Evolutionary conservation across 2,797 vertebrate genomes (phyloP), one percentile per base, ranked within the genome.

Genomic region (Hozukius guyotensis): DNA sequence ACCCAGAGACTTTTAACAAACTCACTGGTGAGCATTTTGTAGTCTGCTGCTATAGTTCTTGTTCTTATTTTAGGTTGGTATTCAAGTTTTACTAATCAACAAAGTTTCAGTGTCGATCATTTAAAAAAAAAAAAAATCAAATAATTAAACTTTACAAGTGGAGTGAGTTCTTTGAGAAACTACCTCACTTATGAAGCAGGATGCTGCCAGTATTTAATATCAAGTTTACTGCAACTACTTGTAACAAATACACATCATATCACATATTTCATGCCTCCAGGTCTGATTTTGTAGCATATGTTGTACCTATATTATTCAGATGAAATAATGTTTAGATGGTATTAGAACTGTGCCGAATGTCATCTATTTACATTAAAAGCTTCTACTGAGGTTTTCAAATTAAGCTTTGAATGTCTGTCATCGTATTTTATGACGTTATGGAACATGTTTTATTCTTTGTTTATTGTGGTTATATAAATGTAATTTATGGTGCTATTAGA

Each of bases 1-100:
- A 82, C 38, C 75, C 65, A 1, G 76, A 80, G 1, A 3, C 59
- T 36, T 22, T 10, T 4, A 56, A 74, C n/a, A 85, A 88, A 64
- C 59, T 73, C 13, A 34, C 2, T 3, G 89, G 92, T 94, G 75
- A 91, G 91, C 8, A 10, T 60, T 70, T 0, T 34, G 11, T 7
- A 3, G 6, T 9, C 3, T 75, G 16, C 72, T 56, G 36, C 16
- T 4, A 18, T 4, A 18, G 16, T 34, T 67, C 20, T 60, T 31
- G 55, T 63, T 56, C 20, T 53, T 29, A 6, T 55, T 31, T 77
- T 38, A 14, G 12, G 16, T 6, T 49, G 16, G 0, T 14, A 6
- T 22, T 69, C 0, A 8, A 8, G 75, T 62, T 32, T 16, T 22
- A n/a, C 4, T 0, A 61, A 49, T 49, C 24, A 61, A 70, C 22